Evolutionary conservation across 2,888 invertebrate genomes (phyloP), one percentile per base, ranked within the genome.

Genomic region (Caenorhabditis afra): DNA sequence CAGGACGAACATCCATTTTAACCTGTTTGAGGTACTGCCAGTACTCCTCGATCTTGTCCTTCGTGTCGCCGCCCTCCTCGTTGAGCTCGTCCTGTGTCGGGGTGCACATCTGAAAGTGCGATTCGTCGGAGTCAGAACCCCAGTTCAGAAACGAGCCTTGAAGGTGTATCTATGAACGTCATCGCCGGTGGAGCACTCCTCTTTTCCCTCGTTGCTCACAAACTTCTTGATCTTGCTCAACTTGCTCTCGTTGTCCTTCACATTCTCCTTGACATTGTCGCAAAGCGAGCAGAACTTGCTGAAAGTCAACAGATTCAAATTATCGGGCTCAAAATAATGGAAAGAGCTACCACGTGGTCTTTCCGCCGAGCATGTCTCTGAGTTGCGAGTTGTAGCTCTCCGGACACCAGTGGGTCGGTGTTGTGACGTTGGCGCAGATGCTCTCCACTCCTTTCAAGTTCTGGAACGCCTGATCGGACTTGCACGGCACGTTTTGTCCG

Each of bases 1-100:
- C 62, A 64, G 64, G 77, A 76, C 74, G 62, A 65, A 76, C 74
- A 73, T 79, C 53, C 58, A 66, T 65, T 64, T 75, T 61, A 49
- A 84, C 85, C 82, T 87, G 87, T 59, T 87, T 87, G 58, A 87
- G 76, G 66, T 87, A 87, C 47, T 86, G 76, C 87, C 86, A 87
- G 64, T 87, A 87, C 55, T 87, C 84, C 39, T 87, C 85, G 35
- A 86, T 62, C 53, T 85, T 83, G 1, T 86, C 84, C 41, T 85
- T 81, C 5, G 80, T 67, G n/a, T 85, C 81, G 10, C 79, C 74
- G 5, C 76, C 81, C 45, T 81, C 70, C 23, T 86, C 70, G 22
- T 74, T 70, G n/a, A 84, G 22, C 20, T 84, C 84, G n/a, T 68
- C 55, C 47, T 68, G 75, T 1, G 81, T 79, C 12, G 87, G 87